These are phyloP conservation scores for Oscheius sp. DNA, from an alignment of 2,888 invertebrate genomes.

Conservation along the genomic window DNA sequence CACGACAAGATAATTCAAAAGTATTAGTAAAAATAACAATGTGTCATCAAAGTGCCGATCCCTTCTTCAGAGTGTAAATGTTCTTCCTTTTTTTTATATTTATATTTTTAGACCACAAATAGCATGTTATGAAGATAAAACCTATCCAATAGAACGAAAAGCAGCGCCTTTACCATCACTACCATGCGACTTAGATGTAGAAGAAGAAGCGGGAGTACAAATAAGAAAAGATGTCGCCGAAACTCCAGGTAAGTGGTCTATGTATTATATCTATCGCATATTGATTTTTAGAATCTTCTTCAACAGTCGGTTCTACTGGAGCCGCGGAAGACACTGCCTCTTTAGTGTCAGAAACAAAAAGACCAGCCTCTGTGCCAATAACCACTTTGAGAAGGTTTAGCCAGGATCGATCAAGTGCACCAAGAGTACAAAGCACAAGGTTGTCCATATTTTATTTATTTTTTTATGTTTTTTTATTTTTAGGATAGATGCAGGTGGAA, in stretches of 20 bases:
- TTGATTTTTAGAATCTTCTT: conserved; percentile 31
- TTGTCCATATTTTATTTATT: conserved; percentile 8
- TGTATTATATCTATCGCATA: not conserved
- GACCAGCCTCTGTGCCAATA: conserved; percentile 7
- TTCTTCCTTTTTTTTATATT: conserved; percentile 16
- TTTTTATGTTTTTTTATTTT: conserved; percentile 21
- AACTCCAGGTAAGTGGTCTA: not conserved
- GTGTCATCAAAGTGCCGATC: conserved; percentile 93
- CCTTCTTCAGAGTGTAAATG: conserved; percentile 94
- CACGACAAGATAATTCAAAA: conserved; percentile 95
- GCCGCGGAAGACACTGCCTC: conserved; percentile 25
- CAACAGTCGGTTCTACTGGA: conserved; percentile 31
- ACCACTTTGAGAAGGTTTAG: conserved; percentile 42
- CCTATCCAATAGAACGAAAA: conserved; percentile 34
- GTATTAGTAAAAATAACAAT: conserved; percentile 88
- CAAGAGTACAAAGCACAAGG: conserved; percentile 53
- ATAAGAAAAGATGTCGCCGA: conserved; percentile 2
- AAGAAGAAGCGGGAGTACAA: conserved; percentile 10
- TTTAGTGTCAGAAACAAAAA: conserved; percentile 18
- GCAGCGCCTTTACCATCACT: conserved; percentile 9
- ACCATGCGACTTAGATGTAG: conserved; percentile 7
- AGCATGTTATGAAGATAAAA: conserved; percentile 29
- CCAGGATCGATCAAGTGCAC: conserved; percentile 51
- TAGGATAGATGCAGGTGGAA: conserved; percentile 63
- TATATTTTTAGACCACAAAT: conserved; percentile 32